Conservation (phyloP, 2,113 vertebrate genomes). For the Thalassoma bifasciatum region DNA sequence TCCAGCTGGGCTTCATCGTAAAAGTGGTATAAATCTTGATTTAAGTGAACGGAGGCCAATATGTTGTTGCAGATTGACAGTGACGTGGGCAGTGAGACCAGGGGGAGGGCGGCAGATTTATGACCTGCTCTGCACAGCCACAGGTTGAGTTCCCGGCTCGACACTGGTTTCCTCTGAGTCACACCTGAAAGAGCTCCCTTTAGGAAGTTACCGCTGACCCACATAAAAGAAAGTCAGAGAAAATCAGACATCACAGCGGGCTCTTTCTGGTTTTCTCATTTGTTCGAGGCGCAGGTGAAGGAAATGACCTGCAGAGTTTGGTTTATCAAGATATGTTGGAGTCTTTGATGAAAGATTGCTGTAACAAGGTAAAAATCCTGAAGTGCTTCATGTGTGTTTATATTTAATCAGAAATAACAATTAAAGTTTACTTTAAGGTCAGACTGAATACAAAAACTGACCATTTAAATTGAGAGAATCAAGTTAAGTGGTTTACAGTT, state of each 20-base stretch:
- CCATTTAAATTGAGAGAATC: too few relatives aligned
- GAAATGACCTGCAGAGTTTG: conserved; percentile 35
- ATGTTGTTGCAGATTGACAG: conserved; percentile 67
- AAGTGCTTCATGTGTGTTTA: not conserved
- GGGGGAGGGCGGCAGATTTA: conserved; percentile 58
- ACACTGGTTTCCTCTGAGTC: conserved; percentile 22
- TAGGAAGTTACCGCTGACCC: conserved; percentile 42
- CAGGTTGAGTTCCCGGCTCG: conserved; percentile 37
- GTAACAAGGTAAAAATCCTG: conserved; percentile 15
- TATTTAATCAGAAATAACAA: not conserved
- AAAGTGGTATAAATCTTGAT: conserved; percentile 71
- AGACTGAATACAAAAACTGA: too few relatives aligned
- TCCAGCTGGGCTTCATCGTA: conserved; percentile 66
- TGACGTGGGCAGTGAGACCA: conserved; percentile 53
- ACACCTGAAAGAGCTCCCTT: conserved; percentile 57
- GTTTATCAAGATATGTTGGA: not conserved
- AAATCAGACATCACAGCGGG: conserved; percentile 28
- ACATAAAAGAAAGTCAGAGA: conserved; percentile 52
- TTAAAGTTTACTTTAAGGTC: not conserved
- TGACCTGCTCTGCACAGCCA: conserved; percentile 37
- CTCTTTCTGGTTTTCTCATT: conserved; percentile 60
- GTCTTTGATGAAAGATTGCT: conserved; percentile 18
- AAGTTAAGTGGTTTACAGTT: too few relatives aligned
- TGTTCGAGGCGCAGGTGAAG: conserved; percentile 40
- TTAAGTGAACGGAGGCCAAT: conserved; percentile 61